Conservation (phyloP, 2,888 invertebrate genomes). For the Microchrysa polita region DNA sequence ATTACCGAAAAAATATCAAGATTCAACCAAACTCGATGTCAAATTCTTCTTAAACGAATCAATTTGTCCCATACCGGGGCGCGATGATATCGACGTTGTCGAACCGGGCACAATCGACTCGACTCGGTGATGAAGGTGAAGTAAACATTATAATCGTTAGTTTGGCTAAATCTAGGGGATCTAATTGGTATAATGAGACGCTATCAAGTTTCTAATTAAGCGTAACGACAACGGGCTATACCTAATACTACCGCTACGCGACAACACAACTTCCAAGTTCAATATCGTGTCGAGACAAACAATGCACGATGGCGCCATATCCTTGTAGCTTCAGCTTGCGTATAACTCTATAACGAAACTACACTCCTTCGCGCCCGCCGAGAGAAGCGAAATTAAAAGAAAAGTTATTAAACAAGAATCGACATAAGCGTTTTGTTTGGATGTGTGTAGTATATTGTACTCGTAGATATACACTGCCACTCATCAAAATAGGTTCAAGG, state of each 20-base stretch:
- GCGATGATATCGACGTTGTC: too few relatives aligned
- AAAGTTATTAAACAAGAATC: conserved; percentile 18
- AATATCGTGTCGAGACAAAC: too few relatives aligned
- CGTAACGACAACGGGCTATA: neutral
- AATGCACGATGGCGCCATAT: too few relatives aligned
- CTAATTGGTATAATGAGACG: conserved; percentile 41
- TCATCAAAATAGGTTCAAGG: too few relatives aligned
- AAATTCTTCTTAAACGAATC: neutral
- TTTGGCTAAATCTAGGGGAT: conserved; percentile 26
- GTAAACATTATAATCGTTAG: conserved; percentile 30
- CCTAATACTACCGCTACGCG: too few relatives aligned
- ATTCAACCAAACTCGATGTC: neutral
- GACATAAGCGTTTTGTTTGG: conserved; percentile 9
- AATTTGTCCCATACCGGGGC: neutral
- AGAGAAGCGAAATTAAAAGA: conserved; percentile 8
- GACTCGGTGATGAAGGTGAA: conserved; percentile 5
- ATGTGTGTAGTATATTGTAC: conserved; percentile 7
- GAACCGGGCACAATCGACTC: too few relatives aligned
- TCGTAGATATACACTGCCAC: too few relatives aligned
- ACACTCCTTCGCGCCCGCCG: neutral
- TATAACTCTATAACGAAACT: too few relatives aligned
- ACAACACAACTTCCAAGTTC: neutral
- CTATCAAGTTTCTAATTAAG: conserved; percentile 43
- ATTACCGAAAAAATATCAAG: neutral
- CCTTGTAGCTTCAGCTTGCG: neutral